phyloP scores from a whole-genome alignment of 1,140 invertebrate species.

The Platorchestia sp. region DNA sequence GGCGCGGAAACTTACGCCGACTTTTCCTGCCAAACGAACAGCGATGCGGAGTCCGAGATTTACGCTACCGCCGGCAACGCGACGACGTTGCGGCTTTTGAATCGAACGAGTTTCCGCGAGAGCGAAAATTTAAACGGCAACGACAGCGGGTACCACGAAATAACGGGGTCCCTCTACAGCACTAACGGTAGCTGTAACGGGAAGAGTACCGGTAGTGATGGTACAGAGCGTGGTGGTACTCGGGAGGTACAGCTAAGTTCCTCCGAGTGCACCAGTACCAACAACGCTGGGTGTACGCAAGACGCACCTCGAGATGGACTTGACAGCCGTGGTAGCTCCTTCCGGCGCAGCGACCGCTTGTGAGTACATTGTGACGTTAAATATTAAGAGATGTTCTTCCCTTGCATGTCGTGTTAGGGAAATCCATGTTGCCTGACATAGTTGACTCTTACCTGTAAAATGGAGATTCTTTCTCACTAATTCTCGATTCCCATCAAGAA shows the following conservation, averaged over 20 bases:
- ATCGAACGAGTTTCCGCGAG: neutral
- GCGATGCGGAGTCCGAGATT: neutral
- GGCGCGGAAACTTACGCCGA: neutral
- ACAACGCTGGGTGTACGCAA: neutral
- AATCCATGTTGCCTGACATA: neutral
- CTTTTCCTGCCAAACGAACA: neutral
- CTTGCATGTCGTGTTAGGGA: neutral
- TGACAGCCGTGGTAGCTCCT: neutral
- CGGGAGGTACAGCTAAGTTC: neutral
- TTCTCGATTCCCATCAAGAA: neutral
- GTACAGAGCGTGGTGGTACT: neutral
- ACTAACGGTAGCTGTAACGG: neutral
- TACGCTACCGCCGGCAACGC: neutral
- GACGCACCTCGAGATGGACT: neutral
- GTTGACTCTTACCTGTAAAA: neutral
- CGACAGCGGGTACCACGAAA: slow-evolving; percentile 49
- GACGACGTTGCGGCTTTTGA: neutral
- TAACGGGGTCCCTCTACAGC: neutral
- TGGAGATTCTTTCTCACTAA: neutral
- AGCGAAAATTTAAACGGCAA: neutral
- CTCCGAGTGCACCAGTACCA: neutral
- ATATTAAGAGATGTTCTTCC: neutral
- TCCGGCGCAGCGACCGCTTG: neutral
- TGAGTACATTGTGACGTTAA: neutral
- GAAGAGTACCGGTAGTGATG: neutral